A percentile compares a stretch with the other conserved stretches of the same genome.
Conservation (phyloP, 2,797 vertebrate genomes). For the Pangasius macronema region DNA sequence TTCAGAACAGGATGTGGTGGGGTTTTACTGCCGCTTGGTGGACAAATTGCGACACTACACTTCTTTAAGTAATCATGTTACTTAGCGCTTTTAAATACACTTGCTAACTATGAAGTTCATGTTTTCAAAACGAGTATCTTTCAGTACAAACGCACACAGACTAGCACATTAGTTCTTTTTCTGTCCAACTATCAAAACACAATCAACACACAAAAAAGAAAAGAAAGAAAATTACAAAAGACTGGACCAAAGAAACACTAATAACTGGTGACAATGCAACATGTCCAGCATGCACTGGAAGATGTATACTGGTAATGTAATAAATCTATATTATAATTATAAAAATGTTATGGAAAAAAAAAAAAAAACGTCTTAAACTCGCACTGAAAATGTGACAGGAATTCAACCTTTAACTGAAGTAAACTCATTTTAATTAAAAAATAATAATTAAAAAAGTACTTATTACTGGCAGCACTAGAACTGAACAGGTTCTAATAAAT, state of each 20-base stretch:
- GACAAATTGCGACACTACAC: neutral
- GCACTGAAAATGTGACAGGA: neutral
- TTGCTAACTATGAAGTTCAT: neutral
- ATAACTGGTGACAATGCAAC: neutral
- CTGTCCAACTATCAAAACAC: neutral
- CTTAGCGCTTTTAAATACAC: neutral
- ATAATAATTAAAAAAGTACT: no score
- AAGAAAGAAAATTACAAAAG: neutral
- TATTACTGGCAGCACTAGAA: neutral
- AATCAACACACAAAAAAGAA: neutral
- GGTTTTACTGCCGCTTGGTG: conserved; percentile 51
- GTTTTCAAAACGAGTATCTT: no score
- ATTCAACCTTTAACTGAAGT: neutral
- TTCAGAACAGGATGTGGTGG: neutral
- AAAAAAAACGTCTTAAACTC: neutral
- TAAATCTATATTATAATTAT: neutral
- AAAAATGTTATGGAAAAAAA: neutral
- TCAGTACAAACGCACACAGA: neutral
- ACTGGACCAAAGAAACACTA: neutral
- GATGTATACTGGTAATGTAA: neutral
- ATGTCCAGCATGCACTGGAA: neutral
- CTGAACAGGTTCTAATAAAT: neutral
- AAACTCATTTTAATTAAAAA: no score
- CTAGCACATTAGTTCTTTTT: neutral
- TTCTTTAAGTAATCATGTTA: no score